Evolutionary conservation across 1,140 invertebrate genomes (phyloP).

Genomic region (Drosophila ercepeae): DNA sequence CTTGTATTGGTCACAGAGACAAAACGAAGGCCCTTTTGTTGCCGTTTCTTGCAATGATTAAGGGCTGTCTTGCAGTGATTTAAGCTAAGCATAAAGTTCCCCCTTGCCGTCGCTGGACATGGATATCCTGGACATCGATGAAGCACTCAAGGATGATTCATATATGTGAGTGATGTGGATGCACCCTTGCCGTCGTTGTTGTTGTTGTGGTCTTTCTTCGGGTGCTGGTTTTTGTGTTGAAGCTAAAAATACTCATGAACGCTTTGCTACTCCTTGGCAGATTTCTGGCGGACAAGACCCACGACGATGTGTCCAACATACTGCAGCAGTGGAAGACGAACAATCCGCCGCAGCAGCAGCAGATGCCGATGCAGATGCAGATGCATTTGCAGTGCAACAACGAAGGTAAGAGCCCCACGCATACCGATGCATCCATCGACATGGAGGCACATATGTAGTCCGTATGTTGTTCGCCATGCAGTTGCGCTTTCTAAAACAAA

Average conservation of each 20-base stretch:
- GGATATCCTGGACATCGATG: constrained; percentile 83
- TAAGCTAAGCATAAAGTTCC: constrained; percentile 38
- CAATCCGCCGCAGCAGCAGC: constrained; percentile 62
- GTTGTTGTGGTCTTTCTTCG: constrained; percentile 4
- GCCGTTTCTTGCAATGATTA: constrained; percentile 46
- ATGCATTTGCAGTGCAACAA: constrained; percentile 28
- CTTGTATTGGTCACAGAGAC: constrained; percentile 39
- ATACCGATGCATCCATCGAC: not conserved
- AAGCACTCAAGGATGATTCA: constrained; percentile 83
- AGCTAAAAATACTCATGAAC: constrained; percentile 54
- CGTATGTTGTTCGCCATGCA: constrained; percentile 37
- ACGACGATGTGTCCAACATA: constrained; percentile 81
- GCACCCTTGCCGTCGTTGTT: constrained; percentile 20
- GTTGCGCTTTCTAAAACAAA: constrained; percentile 68
- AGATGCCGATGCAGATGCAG: constrained; percentile 52
- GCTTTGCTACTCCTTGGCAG: constrained; percentile 42
- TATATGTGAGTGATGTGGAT: constrained; percentile 71
- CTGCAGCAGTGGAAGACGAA: constrained; percentile 82
- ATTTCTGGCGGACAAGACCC: constrained; percentile 80
- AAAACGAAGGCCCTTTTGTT: constrained; percentile 44
- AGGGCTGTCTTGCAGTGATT: constrained; percentile 29
- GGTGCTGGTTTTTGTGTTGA: constrained; percentile 16
- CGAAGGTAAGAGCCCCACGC: not conserved
- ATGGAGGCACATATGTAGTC: constrained; percentile 2
- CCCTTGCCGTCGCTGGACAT: constrained; percentile 50